Evolutionary conservation across 2,113 vertebrate genomes (phyloP), one percentile per base, ranked within the genome.

Genomic region (Gasterosteus aculeatus): DNA sequence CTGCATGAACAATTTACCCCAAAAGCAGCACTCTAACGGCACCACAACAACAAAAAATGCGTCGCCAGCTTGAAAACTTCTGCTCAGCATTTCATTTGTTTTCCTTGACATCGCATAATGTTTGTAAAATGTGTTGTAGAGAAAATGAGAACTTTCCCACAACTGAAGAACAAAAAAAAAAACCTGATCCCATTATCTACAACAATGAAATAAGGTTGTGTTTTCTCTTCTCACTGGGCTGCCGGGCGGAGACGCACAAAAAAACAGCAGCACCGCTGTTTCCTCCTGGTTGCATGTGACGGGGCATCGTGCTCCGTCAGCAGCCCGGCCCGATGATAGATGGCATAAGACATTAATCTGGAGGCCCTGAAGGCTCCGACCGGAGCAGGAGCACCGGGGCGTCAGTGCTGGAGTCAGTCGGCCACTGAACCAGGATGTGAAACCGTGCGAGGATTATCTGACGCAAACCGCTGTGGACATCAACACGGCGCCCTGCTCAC

Each of bases 301-400:
- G 18, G 64, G 54, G 57, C 83, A 69, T 86, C 70, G 72, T 31
- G 83, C 84, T 72, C 84, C 51, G 77, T 86, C 90, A 89, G 88
- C 84, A 84, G 10, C 77, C 86, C 57, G 59, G 39, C 66, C 56
- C 51, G 49, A 68, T 87, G 87, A 81, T 86, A 67, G 58, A 88
- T 77, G 73, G 64, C 78, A 76, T 58, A 74, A 80, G 73, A 59
- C 76, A 67, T 78, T 81, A 77, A 85, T 68, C 68, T 69, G 67
- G 29, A 19, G 60, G 70, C 54, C 69, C 41, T 31, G 39, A 68
- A 77, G 67, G 58, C 53, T 10, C 51, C 77, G 75, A 14, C 51
- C 77, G 64, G 67, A 72, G 73, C 60, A 26, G 54, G 67, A 82
- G 54, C 58, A 74, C 72, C 68, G 53, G 41, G 46, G 41, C 73